Conservation (phyloP, 2,113 vertebrate species). For the Rhynchomys soricoides region DNA sequence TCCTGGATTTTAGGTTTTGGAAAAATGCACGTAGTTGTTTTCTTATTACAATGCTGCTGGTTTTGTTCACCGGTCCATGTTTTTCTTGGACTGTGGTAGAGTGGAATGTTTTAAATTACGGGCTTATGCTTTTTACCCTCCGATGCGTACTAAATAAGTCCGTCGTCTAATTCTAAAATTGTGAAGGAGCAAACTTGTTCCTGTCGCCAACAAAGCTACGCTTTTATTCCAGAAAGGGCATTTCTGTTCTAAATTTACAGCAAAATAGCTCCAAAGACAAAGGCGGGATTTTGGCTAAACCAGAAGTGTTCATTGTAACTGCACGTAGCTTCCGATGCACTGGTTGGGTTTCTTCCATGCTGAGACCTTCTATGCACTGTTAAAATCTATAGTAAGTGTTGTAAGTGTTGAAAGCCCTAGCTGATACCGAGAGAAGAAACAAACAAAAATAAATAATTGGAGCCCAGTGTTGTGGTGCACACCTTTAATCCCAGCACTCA, state of each 20-base stretch:
- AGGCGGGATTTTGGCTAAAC: conserved; percentile 84
- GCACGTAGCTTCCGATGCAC: conserved; percentile 78
- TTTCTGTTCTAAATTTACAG: conserved; percentile 89
- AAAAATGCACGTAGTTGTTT: conserved; percentile 90
- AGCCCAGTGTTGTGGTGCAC: accelerated
- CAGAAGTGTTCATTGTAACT: conserved; percentile 82
- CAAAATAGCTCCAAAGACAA: conserved; percentile 86
- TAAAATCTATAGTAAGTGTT: conserved; percentile 77
- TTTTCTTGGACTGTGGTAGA: conserved; percentile 88
- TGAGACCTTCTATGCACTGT: conserved; percentile 80
- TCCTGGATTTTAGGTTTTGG: conserved; percentile 87
- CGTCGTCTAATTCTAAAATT: conserved; percentile 89
- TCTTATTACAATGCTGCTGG: conserved; percentile 90
- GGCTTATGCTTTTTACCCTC: conserved; percentile 88
- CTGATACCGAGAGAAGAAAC: conserved; percentile 56
- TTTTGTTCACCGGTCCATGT: conserved; percentile 88
- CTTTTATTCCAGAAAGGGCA: conserved; percentile 86
- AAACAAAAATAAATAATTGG: neutral
- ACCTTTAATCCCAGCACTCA: neutral
- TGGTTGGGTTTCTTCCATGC: conserved; percentile 79
- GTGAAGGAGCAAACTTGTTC: conserved; percentile 87
- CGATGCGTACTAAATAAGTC: conserved; percentile 89
- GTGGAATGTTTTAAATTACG: conserved; percentile 89
- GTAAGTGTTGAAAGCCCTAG: conserved; percentile 70
- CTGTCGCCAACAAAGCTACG: conserved; percentile 86